phyloP scores from a whole-genome alignment of 2,113 vertebrate species.

The Grus americana region DNA sequence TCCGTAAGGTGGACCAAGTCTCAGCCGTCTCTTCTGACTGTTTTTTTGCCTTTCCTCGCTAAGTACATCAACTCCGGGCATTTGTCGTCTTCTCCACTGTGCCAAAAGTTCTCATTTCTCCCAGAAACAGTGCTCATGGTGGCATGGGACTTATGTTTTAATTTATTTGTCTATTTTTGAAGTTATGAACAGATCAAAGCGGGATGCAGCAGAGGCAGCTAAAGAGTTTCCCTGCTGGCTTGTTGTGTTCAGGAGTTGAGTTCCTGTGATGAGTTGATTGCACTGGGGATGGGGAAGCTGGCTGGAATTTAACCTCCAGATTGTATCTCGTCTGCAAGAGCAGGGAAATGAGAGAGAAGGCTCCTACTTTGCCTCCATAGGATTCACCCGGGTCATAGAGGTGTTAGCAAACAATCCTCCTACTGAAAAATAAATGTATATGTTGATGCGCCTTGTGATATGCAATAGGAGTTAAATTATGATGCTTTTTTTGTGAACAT shows the following conservation, averaged over 20 bases:
- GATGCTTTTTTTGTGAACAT: not conserved
- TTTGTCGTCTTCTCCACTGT: constrained; percentile 10
- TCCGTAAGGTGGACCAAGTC: not conserved
- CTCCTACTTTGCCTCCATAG: not conserved
- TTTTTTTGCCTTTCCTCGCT: not conserved
- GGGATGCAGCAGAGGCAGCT: not conserved
- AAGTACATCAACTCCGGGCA: not conserved
- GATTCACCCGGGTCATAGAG: not conserved
- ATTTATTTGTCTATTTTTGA: not conserved
- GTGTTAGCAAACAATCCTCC: not conserved
- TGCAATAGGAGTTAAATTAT: not conserved
- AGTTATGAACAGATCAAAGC: constrained; percentile 29
- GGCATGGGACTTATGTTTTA: not conserved
- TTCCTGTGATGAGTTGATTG: not conserved
- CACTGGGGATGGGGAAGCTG: not conserved
- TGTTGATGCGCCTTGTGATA: not conserved
- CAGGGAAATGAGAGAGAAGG: not conserved
- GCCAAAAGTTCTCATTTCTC: not conserved
- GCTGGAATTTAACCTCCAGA: not conserved
- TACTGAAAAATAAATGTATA: not conserved
- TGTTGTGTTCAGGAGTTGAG: not conserved
- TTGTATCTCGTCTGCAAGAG: not conserved
- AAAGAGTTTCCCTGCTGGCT: constrained; percentile 19
- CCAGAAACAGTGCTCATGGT: constrained; percentile 11
- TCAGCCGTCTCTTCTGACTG: not conserved